phyloP scores from a whole-genome alignment of 1,140 invertebrate genomes.

The Sipha flava region DNA sequence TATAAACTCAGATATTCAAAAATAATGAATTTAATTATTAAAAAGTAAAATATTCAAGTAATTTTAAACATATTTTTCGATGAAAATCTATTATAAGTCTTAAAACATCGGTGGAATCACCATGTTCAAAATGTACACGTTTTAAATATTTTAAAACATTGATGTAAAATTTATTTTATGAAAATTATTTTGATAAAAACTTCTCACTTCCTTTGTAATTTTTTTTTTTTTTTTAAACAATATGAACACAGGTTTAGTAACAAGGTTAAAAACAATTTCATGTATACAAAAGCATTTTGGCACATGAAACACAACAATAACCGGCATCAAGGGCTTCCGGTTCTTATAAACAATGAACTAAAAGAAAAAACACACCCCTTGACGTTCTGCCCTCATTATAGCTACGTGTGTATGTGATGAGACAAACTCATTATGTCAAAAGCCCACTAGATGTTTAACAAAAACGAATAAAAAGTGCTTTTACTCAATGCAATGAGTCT shows the following conservation, averaged over 20 bases:
- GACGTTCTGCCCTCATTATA: conserved; percentile 28
- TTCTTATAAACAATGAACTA: conserved; percentile 16
- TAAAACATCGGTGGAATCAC: no score
- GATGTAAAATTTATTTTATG: not conserved
- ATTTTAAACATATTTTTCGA: no score
- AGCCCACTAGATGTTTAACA: conserved; percentile 5
- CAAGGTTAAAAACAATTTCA: conserved; percentile 29
- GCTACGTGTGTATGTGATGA: conserved; percentile 12
- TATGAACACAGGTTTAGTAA: conserved; percentile 15
- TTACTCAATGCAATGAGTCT: not conserved
- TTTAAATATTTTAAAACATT: no score
- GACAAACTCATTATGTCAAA: conserved; percentile 30
- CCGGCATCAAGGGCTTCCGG: conserved; percentile 26
- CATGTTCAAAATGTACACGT: no score
- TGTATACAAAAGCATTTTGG: conserved; percentile 11
- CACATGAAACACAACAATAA: conserved; percentile 19
- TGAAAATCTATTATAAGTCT: no score
- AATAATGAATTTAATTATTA: no score
- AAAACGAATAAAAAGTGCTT: not conserved
- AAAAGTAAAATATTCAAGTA: no score
- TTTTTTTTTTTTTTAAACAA: conserved; percentile 5
- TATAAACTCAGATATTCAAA: no score
- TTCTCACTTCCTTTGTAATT: not conserved
- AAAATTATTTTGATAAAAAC: not conserved
- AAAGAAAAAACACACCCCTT: conserved; percentile 29